These are phyloP conservation scores for Felis chaus DNA, from an alignment of 2,113 vertebrate species.

Conservation along the genomic window DNA sequence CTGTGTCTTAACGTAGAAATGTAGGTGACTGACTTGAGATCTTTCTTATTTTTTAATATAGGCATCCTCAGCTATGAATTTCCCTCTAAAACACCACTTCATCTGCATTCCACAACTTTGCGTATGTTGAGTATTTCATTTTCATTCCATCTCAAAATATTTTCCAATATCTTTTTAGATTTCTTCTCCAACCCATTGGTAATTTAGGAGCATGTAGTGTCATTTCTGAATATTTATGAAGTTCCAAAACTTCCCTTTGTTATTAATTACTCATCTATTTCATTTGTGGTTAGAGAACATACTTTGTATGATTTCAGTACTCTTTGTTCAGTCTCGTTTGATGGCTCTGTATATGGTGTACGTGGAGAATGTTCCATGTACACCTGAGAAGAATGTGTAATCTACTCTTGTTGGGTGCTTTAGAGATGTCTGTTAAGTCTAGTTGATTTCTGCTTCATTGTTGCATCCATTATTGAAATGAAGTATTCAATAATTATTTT, in stretches of 20 bases:
- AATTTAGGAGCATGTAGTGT: not conserved
- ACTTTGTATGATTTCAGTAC: not conserved
- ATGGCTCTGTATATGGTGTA: not conserved
- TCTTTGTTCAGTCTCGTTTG: not conserved
- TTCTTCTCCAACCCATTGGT: not conserved
- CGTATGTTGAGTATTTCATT: not conserved
- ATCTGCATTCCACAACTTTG: not conserved
- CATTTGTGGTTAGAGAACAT: not conserved
- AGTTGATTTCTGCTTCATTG: not conserved
- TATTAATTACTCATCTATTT: not conserved
- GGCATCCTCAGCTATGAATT: not conserved
- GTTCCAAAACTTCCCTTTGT: not conserved
- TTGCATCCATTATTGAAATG: no score
- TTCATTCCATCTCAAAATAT: not conserved
- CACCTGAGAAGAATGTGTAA: not conserved
- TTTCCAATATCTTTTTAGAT: not conserved
- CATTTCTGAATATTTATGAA: not conserved
- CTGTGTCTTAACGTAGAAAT: not conserved
- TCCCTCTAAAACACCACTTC: not conserved
- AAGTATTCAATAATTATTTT: no score
- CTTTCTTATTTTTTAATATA: not conserved
- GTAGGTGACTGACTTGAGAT: not conserved
- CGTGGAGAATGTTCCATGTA: not conserved
- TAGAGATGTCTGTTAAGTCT: not conserved
- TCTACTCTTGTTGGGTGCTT: not conserved